Conservation (phyloP, 1,140 invertebrate species). For the Cotesia chilonis region DNA sequence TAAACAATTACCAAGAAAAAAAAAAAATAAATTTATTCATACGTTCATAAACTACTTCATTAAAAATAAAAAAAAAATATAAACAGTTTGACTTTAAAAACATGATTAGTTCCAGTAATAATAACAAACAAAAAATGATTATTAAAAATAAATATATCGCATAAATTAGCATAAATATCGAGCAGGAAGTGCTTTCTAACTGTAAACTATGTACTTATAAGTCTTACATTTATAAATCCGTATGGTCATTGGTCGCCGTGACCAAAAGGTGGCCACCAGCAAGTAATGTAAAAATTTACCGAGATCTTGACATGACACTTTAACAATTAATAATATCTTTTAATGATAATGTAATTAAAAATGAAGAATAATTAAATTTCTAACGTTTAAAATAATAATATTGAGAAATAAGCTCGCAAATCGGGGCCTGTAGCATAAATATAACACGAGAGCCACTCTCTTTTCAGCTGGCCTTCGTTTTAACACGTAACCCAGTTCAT, state of each 20-base stretch:
- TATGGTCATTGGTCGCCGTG: not conserved
- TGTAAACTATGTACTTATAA: slow-evolving; percentile 8
- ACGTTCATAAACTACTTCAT: no score
- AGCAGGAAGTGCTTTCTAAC: slow-evolving; percentile 28
- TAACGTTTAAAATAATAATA: not conserved
- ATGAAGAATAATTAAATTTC: not conserved
- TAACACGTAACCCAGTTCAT: slow-evolving; percentile 38
- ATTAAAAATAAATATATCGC: slow-evolving; percentile 17
- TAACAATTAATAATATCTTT: no score
- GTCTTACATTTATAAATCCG: not conserved
- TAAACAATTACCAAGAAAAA: no score
- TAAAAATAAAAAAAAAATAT: no score
- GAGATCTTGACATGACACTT: not conserved
- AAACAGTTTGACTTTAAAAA: no score
- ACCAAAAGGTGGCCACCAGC: not conserved
- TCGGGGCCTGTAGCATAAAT: slow-evolving; percentile 8
- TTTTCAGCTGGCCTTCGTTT: slow-evolving; percentile 51
- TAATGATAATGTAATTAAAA: no score
- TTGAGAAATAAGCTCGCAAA: slow-evolving; percentile 38
- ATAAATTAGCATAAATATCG: slow-evolving; percentile 9
- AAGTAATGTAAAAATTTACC: not conserved
- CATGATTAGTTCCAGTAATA: slow-evolving; percentile 21
- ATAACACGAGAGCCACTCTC: slow-evolving; percentile 44
- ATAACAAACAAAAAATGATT: slow-evolving; percentile 19
- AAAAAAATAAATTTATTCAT: no score